Evolutionary conservation across 2,797 vertebrate species (phyloP), one percentile per base, ranked within the genome.

Genomic region (Buphagus erythrorhynchus): DNA sequence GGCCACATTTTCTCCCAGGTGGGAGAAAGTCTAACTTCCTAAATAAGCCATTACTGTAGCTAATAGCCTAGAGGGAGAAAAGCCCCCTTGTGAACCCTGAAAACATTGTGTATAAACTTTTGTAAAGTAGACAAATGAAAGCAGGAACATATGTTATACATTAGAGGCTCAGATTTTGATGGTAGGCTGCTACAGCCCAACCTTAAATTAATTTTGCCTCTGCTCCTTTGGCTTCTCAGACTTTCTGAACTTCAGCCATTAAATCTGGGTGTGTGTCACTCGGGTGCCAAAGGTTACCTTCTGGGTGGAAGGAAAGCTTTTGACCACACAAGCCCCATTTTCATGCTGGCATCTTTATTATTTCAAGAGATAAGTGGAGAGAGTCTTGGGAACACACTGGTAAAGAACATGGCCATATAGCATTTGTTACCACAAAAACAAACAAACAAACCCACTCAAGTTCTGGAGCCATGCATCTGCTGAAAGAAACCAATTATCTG

Each of bases 21-120:
- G 92, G 82, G 62, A 89, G n/a, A 92, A 92, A 85, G 73, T 57
- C 62, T 71, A 46, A 90, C 45, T 96, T 96, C 75, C 89, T 96
- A 92, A 93, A 78, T 87, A 93, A 97, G 93, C 31, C 4, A 1
- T 90, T 93, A 61, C 82, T 90, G 51, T 59, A 84, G 93, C 76
- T 97, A 85, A 95, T 81, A 95, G 86, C 74, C 86, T 82, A 86
- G 71, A 82, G 94, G 91, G 91, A 95, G 62, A 67, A 96, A 94
- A 92, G 58, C 21, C 90, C 59, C 77, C 92, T 80, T 81, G 38
- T 77, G 76, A 97, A 96, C 48, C 86, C 36, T 83, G 88, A 68
- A 52, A 95, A 79, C 4, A 5, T 29, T 22, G 22, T 46, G 46
- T 72, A 83, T 95, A 79, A 92, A 73, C 80, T 86, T 93, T 94